Evolutionary conservation across 1,140 invertebrate genomes (phyloP).

Genomic region (Leptopilina boulardi): DNA sequence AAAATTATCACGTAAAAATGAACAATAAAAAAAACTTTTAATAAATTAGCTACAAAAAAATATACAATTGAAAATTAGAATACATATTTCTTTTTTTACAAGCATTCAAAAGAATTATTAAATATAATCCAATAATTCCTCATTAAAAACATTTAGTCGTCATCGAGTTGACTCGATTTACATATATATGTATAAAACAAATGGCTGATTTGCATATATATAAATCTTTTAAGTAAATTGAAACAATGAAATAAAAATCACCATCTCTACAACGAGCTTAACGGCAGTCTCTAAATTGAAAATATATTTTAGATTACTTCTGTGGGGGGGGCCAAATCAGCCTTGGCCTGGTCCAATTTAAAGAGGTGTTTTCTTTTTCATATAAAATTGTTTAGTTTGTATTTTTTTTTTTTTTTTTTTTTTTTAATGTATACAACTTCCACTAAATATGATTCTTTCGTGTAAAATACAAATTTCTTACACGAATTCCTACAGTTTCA

Average conservation of each 20-base stretch:
- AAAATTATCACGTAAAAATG: slow-evolving; percentile 23
- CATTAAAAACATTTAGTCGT: slow-evolving; percentile 2
- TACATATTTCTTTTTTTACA: slow-evolving; percentile 11
- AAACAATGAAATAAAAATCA: slow-evolving; percentile 5
- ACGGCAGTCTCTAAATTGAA: slow-evolving; percentile 33
- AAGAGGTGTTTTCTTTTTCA: neutral
- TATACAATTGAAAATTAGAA: slow-evolving; percentile 43
- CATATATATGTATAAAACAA: slow-evolving; percentile 40
- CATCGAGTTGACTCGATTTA: neutral
- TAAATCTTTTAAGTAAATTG: neutral
- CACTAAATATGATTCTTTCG: slow-evolving; percentile 61
- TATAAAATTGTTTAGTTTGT: slow-evolving; percentile 35
- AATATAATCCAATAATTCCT: neutral
- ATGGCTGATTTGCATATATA: slow-evolving; percentile 52
- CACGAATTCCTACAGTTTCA: slow-evolving; percentile 43
- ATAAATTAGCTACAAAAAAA: slow-evolving; percentile 62
- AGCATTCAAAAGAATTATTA: slow-evolving; percentile 3
- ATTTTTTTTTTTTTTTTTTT: slow-evolving; percentile 46
- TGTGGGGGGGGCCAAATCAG: slow-evolving; percentile 50
- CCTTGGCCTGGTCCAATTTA: slow-evolving; percentile 40
- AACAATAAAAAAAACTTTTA: slow-evolving; percentile 49
- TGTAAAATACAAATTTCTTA: slow-evolving; percentile 61
- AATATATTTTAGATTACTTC: slow-evolving; percentile 25
- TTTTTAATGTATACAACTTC: slow-evolving; percentile 62
- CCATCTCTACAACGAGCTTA: slow-evolving; percentile 1